These are phyloP conservation scores for Neosilurus mollespiculum DNA, from an alignment of 2,797 vertebrate genomes.

Conservation along the genomic window DNA sequence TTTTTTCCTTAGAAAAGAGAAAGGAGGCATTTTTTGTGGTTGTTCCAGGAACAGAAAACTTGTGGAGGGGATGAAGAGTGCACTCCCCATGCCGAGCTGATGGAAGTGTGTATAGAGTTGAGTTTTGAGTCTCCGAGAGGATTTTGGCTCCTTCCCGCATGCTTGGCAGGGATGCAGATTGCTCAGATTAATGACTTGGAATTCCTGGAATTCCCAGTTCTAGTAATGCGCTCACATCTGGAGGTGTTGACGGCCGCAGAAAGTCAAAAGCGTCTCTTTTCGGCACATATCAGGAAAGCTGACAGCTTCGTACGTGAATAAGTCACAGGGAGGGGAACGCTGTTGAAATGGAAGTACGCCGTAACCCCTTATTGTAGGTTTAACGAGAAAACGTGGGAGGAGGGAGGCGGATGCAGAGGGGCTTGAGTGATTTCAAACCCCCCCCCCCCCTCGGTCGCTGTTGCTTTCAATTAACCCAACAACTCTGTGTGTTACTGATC, in stretches of 20 bases:
- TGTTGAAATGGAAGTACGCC: constrained; percentile 62
- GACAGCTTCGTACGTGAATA: constrained; percentile 40
- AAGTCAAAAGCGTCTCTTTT: constrained; percentile 42
- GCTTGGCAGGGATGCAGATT: constrained; percentile 73
- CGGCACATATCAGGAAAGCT: constrained; percentile 42
- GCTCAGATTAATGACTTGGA: constrained; percentile 77
- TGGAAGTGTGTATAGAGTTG: constrained; percentile 51
- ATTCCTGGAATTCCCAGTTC: constrained; percentile 77
- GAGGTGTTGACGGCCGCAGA: constrained; percentile 52
- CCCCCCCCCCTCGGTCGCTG: constrained; percentile 2
- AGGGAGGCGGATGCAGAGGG: constrained; percentile 66
- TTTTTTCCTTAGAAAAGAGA: neutral
- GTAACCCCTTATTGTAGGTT: constrained; percentile 66
- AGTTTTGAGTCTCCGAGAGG: constrained; percentile 55
- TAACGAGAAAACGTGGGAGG: constrained; percentile 68
- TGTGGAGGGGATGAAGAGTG: constrained; percentile 6
- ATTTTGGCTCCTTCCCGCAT: constrained; percentile 64
- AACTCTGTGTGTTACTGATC: constrained; percentile 8
- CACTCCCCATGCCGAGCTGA: neutral
- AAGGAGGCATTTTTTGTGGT: neutral
- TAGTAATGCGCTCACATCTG: constrained; percentile 65
- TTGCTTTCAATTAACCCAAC: constrained; percentile 42
- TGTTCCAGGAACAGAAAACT: constrained; percentile 22
- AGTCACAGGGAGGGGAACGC: constrained; percentile 61
- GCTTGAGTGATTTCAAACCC: neutral